Base-by-base conservation (phyloP, 1,140 invertebrate species). In the Sycophila sp. region DNA sequence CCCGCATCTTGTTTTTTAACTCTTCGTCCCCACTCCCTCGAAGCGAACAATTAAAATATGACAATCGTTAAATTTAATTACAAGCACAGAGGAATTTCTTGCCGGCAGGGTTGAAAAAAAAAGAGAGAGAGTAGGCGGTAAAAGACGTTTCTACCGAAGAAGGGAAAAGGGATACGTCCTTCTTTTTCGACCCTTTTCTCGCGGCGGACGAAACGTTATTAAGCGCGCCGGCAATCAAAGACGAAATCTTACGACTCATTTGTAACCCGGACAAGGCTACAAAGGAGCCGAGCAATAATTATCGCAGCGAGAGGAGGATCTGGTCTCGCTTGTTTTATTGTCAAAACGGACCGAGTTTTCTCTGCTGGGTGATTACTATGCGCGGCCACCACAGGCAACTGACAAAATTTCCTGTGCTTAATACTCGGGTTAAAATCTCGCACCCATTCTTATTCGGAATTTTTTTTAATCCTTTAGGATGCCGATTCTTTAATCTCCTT, bases 61-160 rank as follows among this genome's bases (percentile, higher is more conserved):
- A 83, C 81, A 83, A 82, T 83, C 81, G 80, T 84, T 81, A 81
- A 77, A 83, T 83, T 83, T 84, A 84, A 84, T 84, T 83, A 84
- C 83, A 75, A 80, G 76, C 69, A 81, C 77, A 79, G 81, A 81
- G 76, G 71, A 77, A 79, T 65, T 45, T 22, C 22, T 2, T 17
- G 45, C 51, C 66, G 58, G 1, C 11, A 17, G 17, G 28, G 24
- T 2, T 17, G 8, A 51, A 8, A 62, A 62, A 24, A 38, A 58
- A 38, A 38, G 6, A 28, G 47, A 7, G 15, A n/a, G 15, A n/a
- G 36, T 6, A 15, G 36, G 6, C 36, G n/a, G 17, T n/a, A 47
- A 47, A 47, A 30, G 24, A 26, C 17, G 5, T 36, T 40, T 13
- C 15, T 22, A 30, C 34, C 36, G 0, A 30, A 11, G 19, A 38